A percentile compares a stretch with the other conserved stretches of the same genome.
These are phyloP conservation scores for Scomber japonicus DNA, from an alignment of 2,113 vertebrate genomes.

Conservation along the genomic window DNA sequence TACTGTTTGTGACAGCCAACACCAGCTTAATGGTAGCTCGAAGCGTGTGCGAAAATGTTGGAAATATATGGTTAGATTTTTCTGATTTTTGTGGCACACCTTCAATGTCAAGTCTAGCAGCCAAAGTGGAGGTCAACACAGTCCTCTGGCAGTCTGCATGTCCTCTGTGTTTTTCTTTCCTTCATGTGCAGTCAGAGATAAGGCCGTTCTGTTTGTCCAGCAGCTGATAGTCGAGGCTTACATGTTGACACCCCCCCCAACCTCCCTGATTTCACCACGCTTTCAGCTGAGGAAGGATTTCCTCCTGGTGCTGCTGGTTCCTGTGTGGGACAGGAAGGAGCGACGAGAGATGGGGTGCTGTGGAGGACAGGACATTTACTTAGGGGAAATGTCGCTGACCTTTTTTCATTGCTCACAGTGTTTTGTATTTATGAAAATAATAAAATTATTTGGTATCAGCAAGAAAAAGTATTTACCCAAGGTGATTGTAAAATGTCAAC, in stretches of 20 bases:
- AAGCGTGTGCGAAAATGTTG: neutral
- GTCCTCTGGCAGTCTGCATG: conserved; percentile 21
- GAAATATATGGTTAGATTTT: conserved; percentile 11
- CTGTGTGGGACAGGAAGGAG: conserved; percentile 81
- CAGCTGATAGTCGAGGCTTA: conserved; percentile 58
- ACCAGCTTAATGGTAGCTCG: neutral
- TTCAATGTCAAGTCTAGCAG: conserved; percentile 75
- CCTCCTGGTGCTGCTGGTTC: conserved; percentile 79
- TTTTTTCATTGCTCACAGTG: conserved; percentile 21
- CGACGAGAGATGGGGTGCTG: conserved; percentile 72
- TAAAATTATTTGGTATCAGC: neutral
- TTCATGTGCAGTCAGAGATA: conserved; percentile 75
- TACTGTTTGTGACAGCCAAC: neutral
- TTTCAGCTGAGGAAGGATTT: conserved; percentile 82
- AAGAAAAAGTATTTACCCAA: neutral
- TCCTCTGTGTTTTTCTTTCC: conserved; percentile 67
- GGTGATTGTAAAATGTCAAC: neutral
- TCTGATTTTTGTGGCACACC: conserved; percentile 39
- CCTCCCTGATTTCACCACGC: conserved; percentile 57
- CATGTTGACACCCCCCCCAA: conserved; percentile 37
- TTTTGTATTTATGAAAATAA: neutral
- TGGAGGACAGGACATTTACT: conserved; percentile 43
- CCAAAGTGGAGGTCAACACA: conserved; percentile 56
- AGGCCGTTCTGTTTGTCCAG: conserved; percentile 73
- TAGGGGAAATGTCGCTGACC: conserved; percentile 17